Evolutionary conservation across 2,113 vertebrate genomes (phyloP), one percentile per base, ranked within the genome.

Genomic region (Chrysemys picta): DNA sequence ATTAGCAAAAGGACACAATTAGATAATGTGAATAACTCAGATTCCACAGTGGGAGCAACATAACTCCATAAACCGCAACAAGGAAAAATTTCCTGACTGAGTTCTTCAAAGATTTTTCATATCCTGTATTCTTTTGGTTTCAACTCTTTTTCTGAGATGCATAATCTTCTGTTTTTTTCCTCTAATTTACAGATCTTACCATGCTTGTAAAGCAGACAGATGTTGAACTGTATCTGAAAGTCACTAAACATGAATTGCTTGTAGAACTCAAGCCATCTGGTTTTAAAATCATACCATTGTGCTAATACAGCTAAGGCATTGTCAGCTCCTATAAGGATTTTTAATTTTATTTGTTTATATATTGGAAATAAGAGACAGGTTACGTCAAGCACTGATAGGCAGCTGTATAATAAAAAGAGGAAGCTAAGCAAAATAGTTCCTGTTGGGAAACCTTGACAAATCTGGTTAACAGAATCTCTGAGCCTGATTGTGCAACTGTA

Each of bases 1-100:
- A 95, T 96, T 95, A 96, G 88, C 42, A 88, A 87, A 94, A 91
- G 50, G 8, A 47, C 88, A 75, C 65, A 85, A 54, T 85, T 85
- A 27, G 69, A 92, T 89, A 85, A 92, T 80, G 50, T 24, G 11
- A 90, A 81, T 93, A 93, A 81, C 27, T 91, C 87, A n/a, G 3
- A 49, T 22, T 81, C 93, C 85, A 88, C 88, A 45, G 84, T 47
- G 91, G 91, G 89, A 54, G 56, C 65, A 65, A 10, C 10, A 89
- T 90, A 89, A 80, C 50, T 89, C 50, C 11, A 3, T 89, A 88
- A 95, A 49, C n/a, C 47, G 69, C 17, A 82, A 35, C 92, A 83
- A 0, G 86, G 31, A 35, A 72, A 91, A 8, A 21, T 90, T 95
- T 91, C 29, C 16, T 89, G 53, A 47, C 4, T 82, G 69, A 91